Evolutionary conservation across 2,888 invertebrate genomes (phyloP).

Genomic region (Hanleya hanleyi): DNA sequence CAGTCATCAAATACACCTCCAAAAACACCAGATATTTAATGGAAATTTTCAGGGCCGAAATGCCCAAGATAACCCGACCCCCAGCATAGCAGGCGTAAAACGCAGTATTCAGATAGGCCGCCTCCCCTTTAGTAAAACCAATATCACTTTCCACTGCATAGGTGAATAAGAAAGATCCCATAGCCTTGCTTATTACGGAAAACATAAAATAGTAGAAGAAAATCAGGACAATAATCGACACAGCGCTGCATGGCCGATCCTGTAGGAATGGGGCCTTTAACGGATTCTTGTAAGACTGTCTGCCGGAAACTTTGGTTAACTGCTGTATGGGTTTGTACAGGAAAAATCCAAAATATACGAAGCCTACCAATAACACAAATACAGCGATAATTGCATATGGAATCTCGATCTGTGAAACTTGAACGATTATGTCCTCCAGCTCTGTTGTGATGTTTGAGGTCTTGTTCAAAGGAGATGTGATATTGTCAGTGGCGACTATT

Average conservation of each 20-base stretch:
- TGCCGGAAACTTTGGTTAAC: neutral
- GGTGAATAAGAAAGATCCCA: neutral
- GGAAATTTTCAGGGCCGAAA: conserved; percentile 29
- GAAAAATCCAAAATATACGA: conserved; percentile 1
- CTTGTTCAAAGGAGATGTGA: neutral
- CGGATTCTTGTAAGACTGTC: neutral
- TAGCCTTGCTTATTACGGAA: neutral
- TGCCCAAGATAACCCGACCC: conserved; percentile 34
- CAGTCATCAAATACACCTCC: conserved; percentile 28
- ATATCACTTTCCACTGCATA: conserved; percentile 23
- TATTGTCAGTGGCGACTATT: neutral
- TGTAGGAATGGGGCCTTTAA: neutral
- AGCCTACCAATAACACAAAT: conserved; percentile 23
- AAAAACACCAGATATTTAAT: conserved; percentile 31
- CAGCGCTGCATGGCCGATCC: neutral
- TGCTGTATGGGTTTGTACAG: neutral
- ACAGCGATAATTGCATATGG: conserved; percentile 37
- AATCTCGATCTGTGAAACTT: conserved; percentile 23
- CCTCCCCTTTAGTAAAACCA: conserved; percentile 38
- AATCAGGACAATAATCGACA: neutral
- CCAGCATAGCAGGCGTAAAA: conserved; percentile 42
- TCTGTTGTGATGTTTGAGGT: conserved; percentile 34
- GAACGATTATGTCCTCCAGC: conserved; percentile 27
- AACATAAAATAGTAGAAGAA: conserved; percentile 1
- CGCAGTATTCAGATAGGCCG: conserved; percentile 39